phyloP scores from a whole-genome alignment of 2,888 invertebrate species.

The Xestia c-nigrum region DNA sequence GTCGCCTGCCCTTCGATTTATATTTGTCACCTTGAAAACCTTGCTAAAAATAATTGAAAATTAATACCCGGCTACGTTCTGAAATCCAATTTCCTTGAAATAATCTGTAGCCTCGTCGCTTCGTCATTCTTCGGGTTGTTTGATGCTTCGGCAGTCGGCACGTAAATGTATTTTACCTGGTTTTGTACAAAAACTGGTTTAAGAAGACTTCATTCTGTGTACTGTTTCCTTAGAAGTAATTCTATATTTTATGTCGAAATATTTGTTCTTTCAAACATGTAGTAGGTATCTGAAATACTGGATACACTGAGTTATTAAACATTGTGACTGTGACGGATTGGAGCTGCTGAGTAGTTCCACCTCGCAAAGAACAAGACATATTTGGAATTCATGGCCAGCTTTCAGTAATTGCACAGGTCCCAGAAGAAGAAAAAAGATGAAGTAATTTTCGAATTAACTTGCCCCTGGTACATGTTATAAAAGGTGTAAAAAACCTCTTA shows the following conservation, averaged over 20 bases:
- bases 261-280: neutral
- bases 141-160: conserved; percentile 31
- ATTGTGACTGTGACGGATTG: neutral
- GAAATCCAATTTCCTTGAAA: conserved; percentile 59
- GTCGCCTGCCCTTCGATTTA: neutral
- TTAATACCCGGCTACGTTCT: conserved; percentile 33
- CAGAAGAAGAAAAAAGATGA: neutral
- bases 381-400: neutral
- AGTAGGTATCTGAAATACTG: neutral
- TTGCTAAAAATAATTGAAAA: conserved; percentile 51
- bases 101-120: conserved; percentile 33
- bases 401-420: neutral
- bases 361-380: neutral
- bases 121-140: conserved; percentile 8
- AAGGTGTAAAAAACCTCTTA: too few relatives aligned
- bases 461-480: neutral
- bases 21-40: conserved; percentile 41
- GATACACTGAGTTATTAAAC: neutral
- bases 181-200: conserved; percentile 12
- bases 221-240: neutral
- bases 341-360: neutral
- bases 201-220: neutral
- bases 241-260: neutral
- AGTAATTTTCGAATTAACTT: neutral
- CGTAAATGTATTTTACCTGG: conserved; percentile 26